phyloP scores from a whole-genome alignment of 2,113 vertebrate species.

The Galeopterus variegatus region DNA sequence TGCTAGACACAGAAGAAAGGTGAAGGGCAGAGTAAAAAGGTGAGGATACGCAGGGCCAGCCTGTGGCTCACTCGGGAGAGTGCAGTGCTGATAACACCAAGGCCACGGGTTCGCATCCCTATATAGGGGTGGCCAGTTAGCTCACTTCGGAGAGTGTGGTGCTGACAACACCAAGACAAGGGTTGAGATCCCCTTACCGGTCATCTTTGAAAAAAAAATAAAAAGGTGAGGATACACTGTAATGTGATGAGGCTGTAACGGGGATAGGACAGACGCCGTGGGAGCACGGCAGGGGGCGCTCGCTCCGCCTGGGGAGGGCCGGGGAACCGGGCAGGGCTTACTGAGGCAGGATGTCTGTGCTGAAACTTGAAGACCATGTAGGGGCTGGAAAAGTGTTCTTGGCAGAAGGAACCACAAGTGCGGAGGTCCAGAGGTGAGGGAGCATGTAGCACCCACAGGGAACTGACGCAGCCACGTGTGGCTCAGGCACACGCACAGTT shows the following conservation, averaged over 20 bases:
- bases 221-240: background rate
- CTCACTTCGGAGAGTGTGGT: too few relatives aligned
- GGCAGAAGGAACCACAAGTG: background rate
- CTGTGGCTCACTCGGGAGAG: too few relatives aligned
- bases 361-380: background rate
- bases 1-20: background rate
- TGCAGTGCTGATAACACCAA: too few relatives aligned
- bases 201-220: too few relatives aligned
- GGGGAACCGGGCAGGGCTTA: background rate
- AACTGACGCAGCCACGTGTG: background rate
- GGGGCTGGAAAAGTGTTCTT: background rate
- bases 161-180: too few relatives aligned
- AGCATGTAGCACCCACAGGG: rapidly evolving
- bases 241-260: background rate
- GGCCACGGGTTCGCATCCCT: too few relatives aligned
- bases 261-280: too few relatives aligned
- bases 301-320: background rate
- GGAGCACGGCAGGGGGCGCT: background rate
- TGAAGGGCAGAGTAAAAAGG: background rate
- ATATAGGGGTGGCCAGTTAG: too few relatives aligned
- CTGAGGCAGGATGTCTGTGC: background rate
- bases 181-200: too few relatives aligned
- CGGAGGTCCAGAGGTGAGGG: background rate
- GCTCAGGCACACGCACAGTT: too few relatives aligned
- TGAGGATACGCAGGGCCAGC: too few relatives aligned